These are phyloP conservation scores for Sturnus vulgaris DNA, from an alignment of 2,113 vertebrate genomes.

Conservation along the genomic window DNA sequence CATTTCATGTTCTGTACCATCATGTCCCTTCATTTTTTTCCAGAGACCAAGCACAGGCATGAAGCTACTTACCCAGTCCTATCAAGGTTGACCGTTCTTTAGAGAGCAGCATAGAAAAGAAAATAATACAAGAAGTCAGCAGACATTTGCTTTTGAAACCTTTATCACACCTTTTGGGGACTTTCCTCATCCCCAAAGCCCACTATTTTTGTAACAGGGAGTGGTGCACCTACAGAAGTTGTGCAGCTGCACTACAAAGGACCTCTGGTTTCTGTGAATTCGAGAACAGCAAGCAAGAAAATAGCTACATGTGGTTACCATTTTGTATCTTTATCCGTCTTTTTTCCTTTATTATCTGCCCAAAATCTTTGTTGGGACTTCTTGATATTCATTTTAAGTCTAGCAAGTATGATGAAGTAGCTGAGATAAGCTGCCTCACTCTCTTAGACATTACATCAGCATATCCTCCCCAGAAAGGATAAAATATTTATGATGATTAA, in stretches of 20 bases:
- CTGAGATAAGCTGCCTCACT: background rate
- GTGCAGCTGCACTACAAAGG: background rate
- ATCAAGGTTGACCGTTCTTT: background rate
- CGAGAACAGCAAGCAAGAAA: background rate
- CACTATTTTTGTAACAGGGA: background rate
- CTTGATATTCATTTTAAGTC: background rate
- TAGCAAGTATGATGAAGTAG: background rate
- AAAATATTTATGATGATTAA: conserved; percentile 60
- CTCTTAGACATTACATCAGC: background rate
- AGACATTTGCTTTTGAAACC: background rate
- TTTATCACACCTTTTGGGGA: background rate
- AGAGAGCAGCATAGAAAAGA: background rate
- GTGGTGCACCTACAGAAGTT: background rate
- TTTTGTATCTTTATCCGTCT: background rate
- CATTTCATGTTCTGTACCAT: background rate
- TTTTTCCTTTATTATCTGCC: background rate
- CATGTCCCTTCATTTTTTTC: background rate
- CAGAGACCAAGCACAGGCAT: background rate
- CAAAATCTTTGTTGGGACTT: background rate
- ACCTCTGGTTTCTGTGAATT: background rate
- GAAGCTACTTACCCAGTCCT: background rate
- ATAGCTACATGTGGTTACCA: background rate
- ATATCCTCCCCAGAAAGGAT: conserved; percentile 6
- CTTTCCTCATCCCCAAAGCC: background rate
- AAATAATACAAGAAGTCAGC: background rate